Evolutionary conservation across 2,888 invertebrate genomes (phyloP).

Genomic region (Euplexia lucipara): DNA sequence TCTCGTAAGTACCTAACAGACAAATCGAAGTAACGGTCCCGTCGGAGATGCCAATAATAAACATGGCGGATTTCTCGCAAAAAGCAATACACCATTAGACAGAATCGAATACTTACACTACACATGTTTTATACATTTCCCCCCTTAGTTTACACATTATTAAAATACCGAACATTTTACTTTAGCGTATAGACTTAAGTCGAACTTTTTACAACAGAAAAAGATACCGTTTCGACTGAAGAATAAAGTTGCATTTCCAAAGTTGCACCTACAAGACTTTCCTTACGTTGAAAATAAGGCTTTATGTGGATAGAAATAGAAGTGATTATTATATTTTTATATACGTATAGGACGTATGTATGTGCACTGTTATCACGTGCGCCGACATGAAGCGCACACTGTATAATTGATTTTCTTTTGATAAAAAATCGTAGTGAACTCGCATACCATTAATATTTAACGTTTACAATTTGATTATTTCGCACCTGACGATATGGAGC

Average conservation of each 20-base stretch:
- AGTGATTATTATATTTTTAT: conserved; percentile 31
- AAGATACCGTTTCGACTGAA: background rate
- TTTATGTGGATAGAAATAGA: conserved; percentile 19
- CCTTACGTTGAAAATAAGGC: conserved; percentile 30
- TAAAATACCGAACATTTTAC: conserved; percentile 69
- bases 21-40: conserved; percentile 44
- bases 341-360: conserved; percentile 35
- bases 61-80: conserved; percentile 48
- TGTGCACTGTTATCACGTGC: conserved; percentile 62
- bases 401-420: conserved; percentile 70
- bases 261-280: background rate
- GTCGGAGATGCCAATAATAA: conserved; percentile 24
- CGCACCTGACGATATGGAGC: conserved; percentile 52
- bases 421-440: conserved; percentile 63
- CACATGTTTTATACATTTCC: conserved; percentile 65
- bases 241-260: conserved; percentile 34
- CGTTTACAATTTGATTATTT: conserved; percentile 60
- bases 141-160: conserved; percentile 69
- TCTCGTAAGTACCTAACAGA: background rate
- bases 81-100: conserved; percentile 52
- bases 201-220: conserved; percentile 5
- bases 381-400: conserved; percentile 54
- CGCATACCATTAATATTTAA: conserved; percentile 58
- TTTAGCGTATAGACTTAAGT: conserved; percentile 37
- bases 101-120: conserved; percentile 56